phyloP scores from a whole-genome alignment of 2,113 vertebrate species.

The Oplegnathus fasciatus region DNA sequence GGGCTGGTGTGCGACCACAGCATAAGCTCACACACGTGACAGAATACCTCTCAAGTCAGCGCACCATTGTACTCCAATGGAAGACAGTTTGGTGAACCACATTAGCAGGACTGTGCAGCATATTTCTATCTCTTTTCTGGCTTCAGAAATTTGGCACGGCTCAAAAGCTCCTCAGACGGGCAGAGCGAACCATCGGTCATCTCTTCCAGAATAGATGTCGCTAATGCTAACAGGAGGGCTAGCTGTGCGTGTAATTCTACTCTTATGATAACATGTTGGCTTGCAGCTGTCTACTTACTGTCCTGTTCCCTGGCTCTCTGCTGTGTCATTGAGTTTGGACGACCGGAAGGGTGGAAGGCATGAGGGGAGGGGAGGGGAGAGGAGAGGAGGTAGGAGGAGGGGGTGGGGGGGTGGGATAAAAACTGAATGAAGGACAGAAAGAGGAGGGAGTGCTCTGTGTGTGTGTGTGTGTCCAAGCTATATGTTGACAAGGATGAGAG shows the following conservation, averaged over 20 bases:
- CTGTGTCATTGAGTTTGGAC: conserved; percentile 83
- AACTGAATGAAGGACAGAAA: conserved; percentile 75
- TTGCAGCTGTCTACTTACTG: conserved; percentile 79
- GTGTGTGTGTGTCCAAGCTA: conserved; percentile 37
- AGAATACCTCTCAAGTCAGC: conserved; percentile 26
- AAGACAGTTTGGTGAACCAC: conserved; percentile 13
- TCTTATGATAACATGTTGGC: conserved; percentile 78
- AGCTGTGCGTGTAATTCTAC: conserved; percentile 74
- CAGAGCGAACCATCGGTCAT: conserved; percentile 16
- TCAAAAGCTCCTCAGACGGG: not conserved
- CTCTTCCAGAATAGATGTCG: conserved; percentile 62
- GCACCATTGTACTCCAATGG: conserved; percentile 14
- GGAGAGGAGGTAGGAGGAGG: conserved; percentile 11
- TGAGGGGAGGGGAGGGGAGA: conserved; percentile 26
- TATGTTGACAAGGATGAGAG: conserved; percentile 51
- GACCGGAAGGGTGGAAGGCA: conserved; percentile 63
- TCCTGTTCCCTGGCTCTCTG: conserved; percentile 73
- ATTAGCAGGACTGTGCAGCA: not conserved
- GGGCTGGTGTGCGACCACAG: conserved; percentile 62
- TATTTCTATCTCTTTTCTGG: not conserved
- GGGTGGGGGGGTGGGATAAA: conserved; percentile 29
- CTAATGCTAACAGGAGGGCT: conserved; percentile 68
- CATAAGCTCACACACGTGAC: conserved; percentile 63
- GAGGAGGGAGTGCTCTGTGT: conserved; percentile 23
- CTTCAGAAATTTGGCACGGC: conserved; percentile 2